phyloP scores from a whole-genome alignment of 92 coral and sea anemone species.

The Epizoanthus stellaris region DNA sequence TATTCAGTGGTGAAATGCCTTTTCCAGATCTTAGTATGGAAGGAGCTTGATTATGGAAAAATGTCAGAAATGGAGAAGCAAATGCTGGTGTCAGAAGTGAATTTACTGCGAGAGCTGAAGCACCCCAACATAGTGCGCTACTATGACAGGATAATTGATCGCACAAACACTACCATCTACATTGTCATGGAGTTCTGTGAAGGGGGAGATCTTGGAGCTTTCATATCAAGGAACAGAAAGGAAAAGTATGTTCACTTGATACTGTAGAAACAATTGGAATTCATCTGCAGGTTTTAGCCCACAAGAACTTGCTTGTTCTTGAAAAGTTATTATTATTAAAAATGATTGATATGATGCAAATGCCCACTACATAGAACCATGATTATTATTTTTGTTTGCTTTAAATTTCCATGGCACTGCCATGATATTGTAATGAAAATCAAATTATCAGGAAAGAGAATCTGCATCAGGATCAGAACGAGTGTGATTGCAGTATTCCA shows the following conservation, averaged over 20 bases:
- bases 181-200: conserved; percentile 97
- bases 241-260: conserved; percentile 78
- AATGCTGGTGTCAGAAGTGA: conserved; percentile 98
- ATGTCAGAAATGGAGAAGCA: conserved; percentile 97
- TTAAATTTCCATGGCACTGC: too few relatives aligned
- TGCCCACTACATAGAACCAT: too few relatives aligned
- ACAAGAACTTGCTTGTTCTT: neutral
- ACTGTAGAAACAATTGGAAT: neutral
- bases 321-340: too few relatives aligned
- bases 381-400: too few relatives aligned
- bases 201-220: conserved; percentile 92
- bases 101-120: conserved; percentile 89
- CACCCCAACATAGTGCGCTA: conserved; percentile 98
- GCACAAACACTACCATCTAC: conserved; percentile 90
- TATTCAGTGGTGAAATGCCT: too few relatives aligned
- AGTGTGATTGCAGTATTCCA: too few relatives aligned
- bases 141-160: conserved; percentile 92
- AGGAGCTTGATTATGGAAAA: conserved; percentile 95
- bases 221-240: conserved; percentile 83
- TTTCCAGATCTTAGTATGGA: conserved; percentile 91
- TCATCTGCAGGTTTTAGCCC: neutral
- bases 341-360: too few relatives aligned
- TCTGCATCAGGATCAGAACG: too few relatives aligned
- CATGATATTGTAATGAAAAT: too few relatives aligned
- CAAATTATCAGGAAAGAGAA: too few relatives aligned